phyloP scores from a whole-genome alignment of 2,113 vertebrate species.

The Sorex araneus region DNA sequence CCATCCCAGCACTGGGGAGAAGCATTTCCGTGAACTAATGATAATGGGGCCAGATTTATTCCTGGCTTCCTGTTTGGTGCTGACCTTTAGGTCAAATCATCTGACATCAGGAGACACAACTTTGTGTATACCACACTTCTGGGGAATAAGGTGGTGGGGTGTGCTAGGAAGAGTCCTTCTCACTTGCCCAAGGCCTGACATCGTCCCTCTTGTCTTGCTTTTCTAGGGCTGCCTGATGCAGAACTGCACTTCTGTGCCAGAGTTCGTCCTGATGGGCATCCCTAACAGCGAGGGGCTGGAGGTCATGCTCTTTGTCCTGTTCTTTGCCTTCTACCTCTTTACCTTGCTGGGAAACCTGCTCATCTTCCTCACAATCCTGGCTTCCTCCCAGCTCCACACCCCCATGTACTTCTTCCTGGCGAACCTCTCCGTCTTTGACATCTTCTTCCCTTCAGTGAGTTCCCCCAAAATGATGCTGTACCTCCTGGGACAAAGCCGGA shows the following conservation, averaged over 20 bases:
- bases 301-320: slow-evolving; percentile 78
- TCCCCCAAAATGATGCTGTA: slow-evolving; percentile 87
- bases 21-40: background rate
- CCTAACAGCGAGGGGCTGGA: slow-evolving; percentile 66
- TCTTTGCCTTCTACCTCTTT: slow-evolving; percentile 82
- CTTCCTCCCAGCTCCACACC: slow-evolving; percentile 82
- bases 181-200: background rate
- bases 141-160: background rate
- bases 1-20: background rate
- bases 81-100: background rate
- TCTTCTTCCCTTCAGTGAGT: slow-evolving; percentile 85
- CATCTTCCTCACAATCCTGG: slow-evolving; percentile 84
- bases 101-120: background rate
- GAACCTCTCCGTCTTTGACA: slow-evolving; percentile 87
- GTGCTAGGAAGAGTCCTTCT: background rate
- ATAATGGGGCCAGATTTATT: background rate
- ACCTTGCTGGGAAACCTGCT: slow-evolving; percentile 86
- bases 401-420: slow-evolving; percentile 88
- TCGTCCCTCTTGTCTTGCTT: background rate
- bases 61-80: background rate
- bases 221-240: background rate
- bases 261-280: slow-evolving; percentile 75
- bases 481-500: slow-evolving; percentile 61
- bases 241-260: slow-evolving; percentile 12
- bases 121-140: too few relatives aligned